These are phyloP conservation scores for Hippocampus barbouri DNA, from an alignment of 2,113 vertebrate species.

Conservation along the genomic window DNA sequence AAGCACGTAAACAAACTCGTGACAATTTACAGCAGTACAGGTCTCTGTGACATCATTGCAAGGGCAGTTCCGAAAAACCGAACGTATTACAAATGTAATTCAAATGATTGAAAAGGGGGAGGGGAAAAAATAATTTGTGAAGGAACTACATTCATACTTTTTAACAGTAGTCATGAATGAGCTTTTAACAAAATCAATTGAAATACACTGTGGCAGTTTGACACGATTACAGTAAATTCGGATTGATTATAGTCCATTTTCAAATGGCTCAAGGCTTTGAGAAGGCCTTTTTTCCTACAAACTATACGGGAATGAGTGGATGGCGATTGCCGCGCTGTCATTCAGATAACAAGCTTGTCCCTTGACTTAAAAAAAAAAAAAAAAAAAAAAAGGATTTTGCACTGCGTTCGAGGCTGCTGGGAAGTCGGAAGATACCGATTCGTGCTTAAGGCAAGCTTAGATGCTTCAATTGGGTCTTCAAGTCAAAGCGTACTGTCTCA, in stretches of 20 bases:
- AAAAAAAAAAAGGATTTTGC: not conserved
- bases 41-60: slow-evolving; percentile 56
- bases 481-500: too few relatives aligned
- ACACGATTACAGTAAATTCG: slow-evolving; percentile 45
- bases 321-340: not conserved
- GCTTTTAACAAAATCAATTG: slow-evolving; percentile 33
- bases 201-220: slow-evolving; percentile 61
- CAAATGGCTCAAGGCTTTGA: slow-evolving; percentile 60
- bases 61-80: slow-evolving; percentile 41
- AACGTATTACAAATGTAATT: slow-evolving; percentile 39
- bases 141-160: slow-evolving; percentile 58
- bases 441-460: not conserved
- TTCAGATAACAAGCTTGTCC: slow-evolving; percentile 5
- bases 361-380: not conserved
- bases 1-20: not conserved
- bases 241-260: slow-evolving; percentile 32
- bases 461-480: not conserved
- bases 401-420: not conserved
- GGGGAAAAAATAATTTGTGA: slow-evolving; percentile 36
- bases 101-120: slow-evolving; percentile 41
- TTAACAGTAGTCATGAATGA: slow-evolving; percentile 56
- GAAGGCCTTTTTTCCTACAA: slow-evolving; percentile 35
- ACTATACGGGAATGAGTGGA: not conserved
- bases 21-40: slow-evolving; percentile 49
- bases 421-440: not conserved